Evolutionary conservation across 2,113 vertebrate species (phyloP).

Genomic region (Paradisaea rubra): DNA sequence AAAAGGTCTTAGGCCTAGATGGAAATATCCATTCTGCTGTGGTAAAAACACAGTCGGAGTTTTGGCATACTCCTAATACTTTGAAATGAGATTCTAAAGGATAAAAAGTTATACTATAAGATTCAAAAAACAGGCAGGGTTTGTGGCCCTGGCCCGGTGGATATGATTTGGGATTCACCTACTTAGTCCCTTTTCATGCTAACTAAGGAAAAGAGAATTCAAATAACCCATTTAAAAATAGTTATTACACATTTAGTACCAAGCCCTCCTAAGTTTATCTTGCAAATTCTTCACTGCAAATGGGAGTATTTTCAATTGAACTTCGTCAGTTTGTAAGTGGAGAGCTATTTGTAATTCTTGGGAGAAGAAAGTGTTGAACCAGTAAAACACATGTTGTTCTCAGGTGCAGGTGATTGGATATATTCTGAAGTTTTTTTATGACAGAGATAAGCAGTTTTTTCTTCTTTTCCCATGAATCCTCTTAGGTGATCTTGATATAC

Average conservation of each 20-base stretch:
- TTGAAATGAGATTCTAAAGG: background rate
- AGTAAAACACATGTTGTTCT: background rate
- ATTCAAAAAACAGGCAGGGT: background rate
- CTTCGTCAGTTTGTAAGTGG: background rate
- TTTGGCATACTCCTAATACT: background rate
- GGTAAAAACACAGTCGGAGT: background rate
- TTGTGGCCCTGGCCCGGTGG: background rate
- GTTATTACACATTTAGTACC: background rate
- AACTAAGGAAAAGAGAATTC: background rate
- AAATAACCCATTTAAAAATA: background rate
- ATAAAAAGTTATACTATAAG: background rate
- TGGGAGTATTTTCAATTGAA: background rate
- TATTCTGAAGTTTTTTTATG: background rate
- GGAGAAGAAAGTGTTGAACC: background rate
- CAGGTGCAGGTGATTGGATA: background rate
- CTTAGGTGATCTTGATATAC: background rate
- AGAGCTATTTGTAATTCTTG: background rate
- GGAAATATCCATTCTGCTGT: background rate
- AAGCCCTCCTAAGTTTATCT: background rate
- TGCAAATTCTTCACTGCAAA: background rate
- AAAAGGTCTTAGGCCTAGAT: background rate
- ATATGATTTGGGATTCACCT: background rate
- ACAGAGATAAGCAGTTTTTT: background rate
- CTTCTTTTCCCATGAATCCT: background rate
- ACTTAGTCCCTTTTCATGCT: background rate